These are phyloP conservation scores for Lobophora halterata DNA, from an alignment of 2,888 invertebrate species.

Conservation along the genomic window DNA sequence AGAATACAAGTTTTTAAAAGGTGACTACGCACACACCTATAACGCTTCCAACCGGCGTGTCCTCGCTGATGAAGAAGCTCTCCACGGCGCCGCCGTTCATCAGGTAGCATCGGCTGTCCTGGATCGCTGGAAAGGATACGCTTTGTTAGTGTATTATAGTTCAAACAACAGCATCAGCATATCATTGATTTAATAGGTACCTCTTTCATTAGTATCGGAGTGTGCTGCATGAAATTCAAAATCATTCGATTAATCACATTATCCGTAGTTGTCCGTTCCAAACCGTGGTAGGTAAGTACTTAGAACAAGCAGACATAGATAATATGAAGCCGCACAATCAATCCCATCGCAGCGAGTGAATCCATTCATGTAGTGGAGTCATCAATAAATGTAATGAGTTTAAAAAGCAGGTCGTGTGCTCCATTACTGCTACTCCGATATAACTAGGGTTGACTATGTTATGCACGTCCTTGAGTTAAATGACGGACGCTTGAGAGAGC, in stretches of 20 bases:
- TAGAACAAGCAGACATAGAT: constrained; percentile 6
- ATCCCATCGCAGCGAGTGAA: constrained; percentile 18
- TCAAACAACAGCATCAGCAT: too few species aligned
- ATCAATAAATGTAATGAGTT: constrained; percentile 22
- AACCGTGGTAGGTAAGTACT: too few species aligned
- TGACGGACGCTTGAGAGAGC: too few species aligned
- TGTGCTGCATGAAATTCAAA: constrained; percentile 29
- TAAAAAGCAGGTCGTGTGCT: constrained; percentile 17
- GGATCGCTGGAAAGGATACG: constrained; percentile 81
- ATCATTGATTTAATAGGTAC: constrained; percentile 16
- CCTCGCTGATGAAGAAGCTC: constrained; percentile 94
- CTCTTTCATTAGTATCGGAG: constrained; percentile 29
- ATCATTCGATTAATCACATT: neutral
- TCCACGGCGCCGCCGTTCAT: constrained; percentile 95
- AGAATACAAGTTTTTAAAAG: neutral
- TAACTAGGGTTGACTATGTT: constrained; percentile 13
- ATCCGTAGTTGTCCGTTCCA: too few species aligned
- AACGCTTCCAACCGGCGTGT: constrained; percentile 88
- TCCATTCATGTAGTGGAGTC: constrained; percentile 18
- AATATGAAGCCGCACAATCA: constrained; percentile 14
- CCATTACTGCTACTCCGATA: constrained; percentile 22
- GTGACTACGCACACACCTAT: constrained; percentile 79
- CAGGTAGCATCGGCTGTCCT: constrained; percentile 93
- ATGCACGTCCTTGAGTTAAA: constrained; percentile 1
- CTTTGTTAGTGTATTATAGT: too few species aligned